phyloP scores from a whole-genome alignment of 2,797 vertebrate genomes.

The Podarcis siculus region DNA sequence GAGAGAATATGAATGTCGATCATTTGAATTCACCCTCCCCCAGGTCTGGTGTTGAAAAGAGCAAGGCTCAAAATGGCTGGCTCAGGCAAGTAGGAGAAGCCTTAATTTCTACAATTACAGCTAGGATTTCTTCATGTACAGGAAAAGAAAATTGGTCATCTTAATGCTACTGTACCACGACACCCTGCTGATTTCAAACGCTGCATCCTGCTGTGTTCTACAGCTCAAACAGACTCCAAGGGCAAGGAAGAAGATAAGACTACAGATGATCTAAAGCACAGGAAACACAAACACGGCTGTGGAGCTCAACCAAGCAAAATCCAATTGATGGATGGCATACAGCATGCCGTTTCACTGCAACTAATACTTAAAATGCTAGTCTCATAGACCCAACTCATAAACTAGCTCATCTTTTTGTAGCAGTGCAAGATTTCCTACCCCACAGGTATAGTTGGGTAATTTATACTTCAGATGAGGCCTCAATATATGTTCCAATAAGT shows the following conservation, averaged over 20 bases:
- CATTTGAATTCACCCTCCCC: background rate
- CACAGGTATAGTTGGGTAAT: background rate
- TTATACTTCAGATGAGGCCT: background rate
- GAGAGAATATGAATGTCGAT: background rate
- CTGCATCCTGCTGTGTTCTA: background rate
- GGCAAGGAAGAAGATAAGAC: background rate
- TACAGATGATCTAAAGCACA: conserved; percentile 9
- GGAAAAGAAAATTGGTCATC: background rate
- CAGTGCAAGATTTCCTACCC: background rate
- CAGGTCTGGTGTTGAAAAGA: background rate
- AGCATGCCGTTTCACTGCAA: background rate
- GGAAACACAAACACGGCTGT: background rate
- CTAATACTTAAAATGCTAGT: background rate
- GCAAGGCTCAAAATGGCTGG: background rate
- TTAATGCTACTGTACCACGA: background rate
- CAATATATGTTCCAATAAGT: background rate
- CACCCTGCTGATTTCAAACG: background rate
- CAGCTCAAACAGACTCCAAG: background rate
- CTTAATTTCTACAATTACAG: conserved; percentile 14
- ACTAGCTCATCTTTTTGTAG: background rate
- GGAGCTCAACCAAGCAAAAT: conserved; percentile 18
- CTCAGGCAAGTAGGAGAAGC: background rate
- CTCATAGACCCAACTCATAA: background rate
- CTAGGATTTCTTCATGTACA: background rate
- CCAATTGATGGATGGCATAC: background rate